Evolutionary conservation across 1,140 invertebrate species (phyloP), one percentile per base, ranked within the genome.

Genomic region (Drosophila bocki): DNA sequence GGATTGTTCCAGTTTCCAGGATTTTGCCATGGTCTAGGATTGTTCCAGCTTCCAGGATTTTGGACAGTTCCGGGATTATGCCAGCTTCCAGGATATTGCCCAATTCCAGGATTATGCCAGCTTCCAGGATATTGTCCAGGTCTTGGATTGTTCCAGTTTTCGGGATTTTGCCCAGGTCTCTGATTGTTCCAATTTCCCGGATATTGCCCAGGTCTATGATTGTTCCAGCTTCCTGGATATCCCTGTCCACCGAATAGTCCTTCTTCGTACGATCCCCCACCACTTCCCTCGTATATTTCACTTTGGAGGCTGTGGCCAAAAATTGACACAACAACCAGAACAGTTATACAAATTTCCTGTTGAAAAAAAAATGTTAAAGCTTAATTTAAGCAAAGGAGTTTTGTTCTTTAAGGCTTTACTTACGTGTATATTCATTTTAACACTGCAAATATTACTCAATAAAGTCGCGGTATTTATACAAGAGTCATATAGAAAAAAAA

Each of bases 331-430:
- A 60, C 44, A 32, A 72, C 32, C 35, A 82, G 15, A 7, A 45
- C 45, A 22, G 71, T 53, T 13, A 82, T 11, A 11, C n/a, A n/a
- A n/a, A 33, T 19, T 11, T 22, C 29, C 58, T 60, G 29, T 45
- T 26, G 6, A 3, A 13, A 8, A 8, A 22, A 22, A 45, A 9
- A 33, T 26, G 7, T n/a, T 13, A 22, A n/a, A 22, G 1, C 19
- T 47, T 15, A 22, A 19, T 59, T 35, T 2, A 22, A 68, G 15
- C 17, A 72, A 26, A 29, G 26, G 6, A 29, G 26, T 29, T 29
- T 29, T 48, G 26, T 2, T 9, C 8, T 8, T 47, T 22, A 3
- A n/a, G 7, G 0, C 3, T 29, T n/a, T 2, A 50, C 47, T 50
- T 50, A 50, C 22, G 13, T 29, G 22, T n/a, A 15, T 9, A 29